Conservation (phyloP, 2,113 vertebrate species). For the Catharus fuscescens region DNA sequence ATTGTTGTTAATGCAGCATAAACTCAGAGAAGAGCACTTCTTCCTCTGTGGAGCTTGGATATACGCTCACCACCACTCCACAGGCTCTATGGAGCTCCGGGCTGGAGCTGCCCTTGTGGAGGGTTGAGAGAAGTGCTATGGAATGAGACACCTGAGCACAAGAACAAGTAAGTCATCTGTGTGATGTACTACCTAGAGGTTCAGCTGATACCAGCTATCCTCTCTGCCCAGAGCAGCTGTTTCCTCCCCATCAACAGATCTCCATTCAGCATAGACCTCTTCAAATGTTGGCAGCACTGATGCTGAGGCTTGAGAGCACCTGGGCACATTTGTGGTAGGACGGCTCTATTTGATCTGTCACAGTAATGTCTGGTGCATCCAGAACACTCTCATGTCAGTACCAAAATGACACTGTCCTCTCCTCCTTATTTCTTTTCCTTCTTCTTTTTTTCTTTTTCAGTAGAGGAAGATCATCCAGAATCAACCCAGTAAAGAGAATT, state of each 20-base stretch:
- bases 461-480: slow-evolving; percentile 65
- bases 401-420: background rate
- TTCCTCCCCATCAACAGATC: background rate
- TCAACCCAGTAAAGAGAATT: slow-evolving; percentile 75
- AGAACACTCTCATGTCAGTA: background rate
- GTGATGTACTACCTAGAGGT: background rate
- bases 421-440: background rate
- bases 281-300: background rate
- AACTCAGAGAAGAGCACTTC: background rate
- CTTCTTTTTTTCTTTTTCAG: background rate
- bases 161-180: background rate
- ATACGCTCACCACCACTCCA: background rate
- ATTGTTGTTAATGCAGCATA: background rate
- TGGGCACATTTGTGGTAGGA: background rate
- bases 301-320: background rate
- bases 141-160: background rate
- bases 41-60: background rate
- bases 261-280: background rate
- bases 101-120: background rate
- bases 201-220: background rate
- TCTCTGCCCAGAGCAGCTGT: background rate
- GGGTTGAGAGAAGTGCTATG: background rate
- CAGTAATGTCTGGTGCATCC: background rate
- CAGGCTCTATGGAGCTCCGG: background rate
- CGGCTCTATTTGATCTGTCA: background rate